Conservation (phyloP, 2,888 invertebrate genomes). For the Augiades crinisus region DNA sequence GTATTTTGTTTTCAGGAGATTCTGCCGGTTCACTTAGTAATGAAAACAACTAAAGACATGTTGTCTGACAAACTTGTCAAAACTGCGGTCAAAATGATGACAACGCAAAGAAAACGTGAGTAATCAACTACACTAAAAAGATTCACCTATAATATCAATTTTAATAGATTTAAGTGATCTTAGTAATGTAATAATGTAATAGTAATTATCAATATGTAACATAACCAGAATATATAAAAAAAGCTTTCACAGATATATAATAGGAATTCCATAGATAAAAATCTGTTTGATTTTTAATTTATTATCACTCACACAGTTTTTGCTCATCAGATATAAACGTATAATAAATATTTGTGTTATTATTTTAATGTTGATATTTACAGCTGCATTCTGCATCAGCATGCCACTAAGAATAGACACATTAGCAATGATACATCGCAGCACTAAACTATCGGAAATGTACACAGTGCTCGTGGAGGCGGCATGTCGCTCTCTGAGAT, state of each 20-base stretch:
- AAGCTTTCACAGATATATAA: too few relatives aligned
- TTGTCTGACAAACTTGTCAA: slow-evolving; percentile 75
- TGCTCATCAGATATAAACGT: too few relatives aligned
- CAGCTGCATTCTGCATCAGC: slow-evolving; percentile 75
- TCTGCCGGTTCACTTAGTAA: slow-evolving; percentile 81
- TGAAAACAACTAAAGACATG: slow-evolving; percentile 83
- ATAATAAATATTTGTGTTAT: background rate
- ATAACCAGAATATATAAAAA: too few relatives aligned
- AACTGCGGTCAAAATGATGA: slow-evolving; percentile 81
- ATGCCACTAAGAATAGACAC: slow-evolving; percentile 86
- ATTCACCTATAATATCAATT: too few relatives aligned
- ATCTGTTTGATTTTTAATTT: too few relatives aligned
- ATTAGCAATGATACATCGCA: slow-evolving; percentile 85
- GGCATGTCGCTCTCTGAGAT: slow-evolving; percentile 85
- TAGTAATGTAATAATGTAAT: too few relatives aligned
- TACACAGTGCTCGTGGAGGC: slow-evolving; percentile 89
- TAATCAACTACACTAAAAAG: too few relatives aligned
- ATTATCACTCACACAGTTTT: too few relatives aligned
- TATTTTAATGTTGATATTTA: slow-evolving; percentile 32
- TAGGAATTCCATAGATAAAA: too few relatives aligned
- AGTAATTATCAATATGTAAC: too few relatives aligned
- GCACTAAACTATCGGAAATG: slow-evolving; percentile 83
- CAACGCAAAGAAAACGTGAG: slow-evolving; percentile 84
- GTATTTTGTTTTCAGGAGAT: slow-evolving; percentile 73
- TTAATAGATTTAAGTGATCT: too few relatives aligned